phyloP scores from a whole-genome alignment of 2,113 vertebrate species.

The Struthio camelus region DNA sequence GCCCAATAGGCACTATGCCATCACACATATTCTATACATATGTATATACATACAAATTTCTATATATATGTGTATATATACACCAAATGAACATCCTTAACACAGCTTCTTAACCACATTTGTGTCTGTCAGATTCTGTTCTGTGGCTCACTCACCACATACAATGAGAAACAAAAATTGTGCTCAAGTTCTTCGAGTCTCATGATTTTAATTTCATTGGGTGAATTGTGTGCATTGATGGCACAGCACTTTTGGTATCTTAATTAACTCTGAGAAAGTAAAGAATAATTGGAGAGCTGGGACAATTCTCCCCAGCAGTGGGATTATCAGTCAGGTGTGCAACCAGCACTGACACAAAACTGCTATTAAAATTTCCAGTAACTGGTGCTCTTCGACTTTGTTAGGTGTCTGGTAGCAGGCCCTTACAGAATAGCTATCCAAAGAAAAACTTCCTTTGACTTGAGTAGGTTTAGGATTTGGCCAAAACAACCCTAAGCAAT shows the following conservation, averaged over 20 bases:
- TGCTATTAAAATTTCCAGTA: not conserved
- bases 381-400: not conserved
- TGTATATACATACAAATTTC: not conserved
- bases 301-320: not conserved
- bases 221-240: not conserved
- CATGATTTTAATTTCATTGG: not conserved
- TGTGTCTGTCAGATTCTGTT: not conserved
- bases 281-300: not conserved
- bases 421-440: not conserved
- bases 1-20: too few species aligned
- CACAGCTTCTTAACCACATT: not conserved
- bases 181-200: not conserved
- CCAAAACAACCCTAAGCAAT: not conserved
- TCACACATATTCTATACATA: not conserved
- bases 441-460: not conserved
- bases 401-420: not conserved
- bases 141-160: not conserved
- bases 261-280: not conserved
- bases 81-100: not conserved
- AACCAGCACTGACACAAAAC: not conserved
- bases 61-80: not conserved
- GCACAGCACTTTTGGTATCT: not conserved
- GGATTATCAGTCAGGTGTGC: not conserved
- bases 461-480: not conserved
- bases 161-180: not conserved